Conservation (phyloP, 92 coral and sea anemone species). For the Porites lobata region DNA sequence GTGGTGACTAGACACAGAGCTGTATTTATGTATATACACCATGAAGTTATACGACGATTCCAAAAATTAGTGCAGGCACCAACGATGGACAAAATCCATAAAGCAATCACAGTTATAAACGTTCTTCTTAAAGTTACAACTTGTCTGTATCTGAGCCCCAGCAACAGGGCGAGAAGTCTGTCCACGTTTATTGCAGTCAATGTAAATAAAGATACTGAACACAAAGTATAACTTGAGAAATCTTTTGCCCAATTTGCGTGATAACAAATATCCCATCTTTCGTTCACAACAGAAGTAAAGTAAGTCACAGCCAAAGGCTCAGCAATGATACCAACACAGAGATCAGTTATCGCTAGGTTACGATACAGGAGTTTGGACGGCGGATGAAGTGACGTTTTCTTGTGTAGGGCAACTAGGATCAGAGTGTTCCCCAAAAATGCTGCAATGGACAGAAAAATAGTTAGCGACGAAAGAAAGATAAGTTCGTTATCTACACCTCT, state of each 20-base stretch:
- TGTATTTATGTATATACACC: too few relatives aligned
- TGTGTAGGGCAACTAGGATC: conserved; percentile 21
- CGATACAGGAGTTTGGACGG: conserved; percentile 28
- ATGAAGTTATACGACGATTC: too few relatives aligned
- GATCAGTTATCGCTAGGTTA: not conserved
- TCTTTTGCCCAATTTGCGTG: too few relatives aligned
- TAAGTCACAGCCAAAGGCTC: too few relatives aligned
- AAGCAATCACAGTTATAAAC: too few relatives aligned
- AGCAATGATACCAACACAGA: not conserved
- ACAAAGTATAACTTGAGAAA: too few relatives aligned
- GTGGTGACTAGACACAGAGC: too few relatives aligned
- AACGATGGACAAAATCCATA: not conserved
- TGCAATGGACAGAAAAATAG: conserved; percentile 21
- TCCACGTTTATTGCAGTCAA: conserved; percentile 4
- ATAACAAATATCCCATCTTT: too few relatives aligned
- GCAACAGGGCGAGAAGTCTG: conserved; percentile 24
- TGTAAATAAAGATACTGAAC: conserved; percentile 16
- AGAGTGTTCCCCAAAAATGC: conserved; percentile 22
- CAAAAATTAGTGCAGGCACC: too few relatives aligned
- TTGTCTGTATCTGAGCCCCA: conserved; percentile 25
- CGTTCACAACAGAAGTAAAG: too few relatives aligned
- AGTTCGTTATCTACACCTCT: too few relatives aligned
- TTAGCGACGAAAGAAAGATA: not conserved
- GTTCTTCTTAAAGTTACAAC: not conserved
- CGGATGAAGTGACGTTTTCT: conserved; percentile 4